Evolutionary conservation across 2,888 invertebrate genomes (phyloP).

Genomic region (Piscicola geometra): DNA sequence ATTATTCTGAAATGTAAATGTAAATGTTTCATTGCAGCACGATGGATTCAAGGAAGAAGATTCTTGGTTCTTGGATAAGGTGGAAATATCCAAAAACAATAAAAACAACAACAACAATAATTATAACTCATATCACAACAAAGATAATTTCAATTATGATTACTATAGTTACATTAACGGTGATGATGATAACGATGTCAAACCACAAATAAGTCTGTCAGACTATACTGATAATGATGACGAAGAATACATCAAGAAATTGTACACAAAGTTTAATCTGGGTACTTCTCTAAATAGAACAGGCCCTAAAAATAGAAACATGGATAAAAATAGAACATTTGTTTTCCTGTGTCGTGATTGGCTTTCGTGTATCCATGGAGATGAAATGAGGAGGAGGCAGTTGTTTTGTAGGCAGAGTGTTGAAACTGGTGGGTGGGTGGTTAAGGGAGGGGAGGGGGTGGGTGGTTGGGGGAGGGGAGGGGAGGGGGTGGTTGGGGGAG

Average conservation of each 20-base stretch:
- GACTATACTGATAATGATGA: not conserved
- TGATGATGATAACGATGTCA: not conserved
- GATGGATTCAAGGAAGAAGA: constrained; percentile 53
- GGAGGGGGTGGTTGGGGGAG: too few relatives aligned
- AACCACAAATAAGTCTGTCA: not conserved
- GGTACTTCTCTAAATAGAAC: not conserved
- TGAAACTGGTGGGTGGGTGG: constrained; percentile 29
- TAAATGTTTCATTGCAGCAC: constrained; percentile 47
- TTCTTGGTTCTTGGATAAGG: constrained; percentile 54
- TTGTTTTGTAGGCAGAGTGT: constrained; percentile 14
- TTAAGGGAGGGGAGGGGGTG: too few relatives aligned
- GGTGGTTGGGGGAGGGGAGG: too few relatives aligned
- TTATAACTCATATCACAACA: too few relatives aligned
- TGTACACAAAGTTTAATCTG: not conserved
- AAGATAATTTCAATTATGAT: too few relatives aligned
- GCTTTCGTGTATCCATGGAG: constrained; percentile 14
- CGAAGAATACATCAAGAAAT: not conserved
- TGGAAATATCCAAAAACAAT: constrained; percentile 50
- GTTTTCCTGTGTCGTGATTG: constrained; percentile 20
- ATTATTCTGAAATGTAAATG: too few relatives aligned
- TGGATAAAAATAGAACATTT: constrained; percentile 2
- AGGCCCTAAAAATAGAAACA: not conserved
- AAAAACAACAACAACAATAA: too few relatives aligned
- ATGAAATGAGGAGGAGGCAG: constrained; percentile 15
- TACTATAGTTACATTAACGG: too few relatives aligned